Evolutionary conservation across 1,140 invertebrate species (phyloP).

Genomic region (Ostrea edulis): DNA sequence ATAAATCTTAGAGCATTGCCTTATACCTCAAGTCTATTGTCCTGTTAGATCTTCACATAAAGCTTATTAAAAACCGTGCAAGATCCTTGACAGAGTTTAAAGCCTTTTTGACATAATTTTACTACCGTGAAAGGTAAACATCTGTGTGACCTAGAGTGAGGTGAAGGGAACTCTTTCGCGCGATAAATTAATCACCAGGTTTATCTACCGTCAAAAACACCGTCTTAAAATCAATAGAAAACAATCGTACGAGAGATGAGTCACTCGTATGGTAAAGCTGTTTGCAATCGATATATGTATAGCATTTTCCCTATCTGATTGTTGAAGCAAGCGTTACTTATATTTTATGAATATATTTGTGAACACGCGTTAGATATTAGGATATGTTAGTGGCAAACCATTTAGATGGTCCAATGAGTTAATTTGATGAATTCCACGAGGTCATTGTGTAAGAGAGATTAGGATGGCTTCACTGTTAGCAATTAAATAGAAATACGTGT

Average conservation of each 20-base stretch:
- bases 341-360: not conserved
- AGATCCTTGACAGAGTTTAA: slow-evolving; percentile 31
- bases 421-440: no score
- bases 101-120: not conserved
- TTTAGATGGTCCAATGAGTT: no score
- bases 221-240: slow-evolving; percentile 15
- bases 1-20: not conserved
- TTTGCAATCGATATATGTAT: not conserved
- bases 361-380: no score
- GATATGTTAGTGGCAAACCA: no score
- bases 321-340: not conserved
- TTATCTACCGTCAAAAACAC: not conserved
- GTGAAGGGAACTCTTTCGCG: slow-evolving; percentile 25
- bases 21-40: not conserved
- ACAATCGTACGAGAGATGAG: slow-evolving; percentile 3
- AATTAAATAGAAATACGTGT: no score
- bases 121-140: not conserved
- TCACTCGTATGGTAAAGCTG: not conserved
- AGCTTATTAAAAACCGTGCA: not conserved
- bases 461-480: no score
- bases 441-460: no score
- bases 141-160: not conserved
- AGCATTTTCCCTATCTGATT: not conserved
- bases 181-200: not conserved
- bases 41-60: not conserved